A percentile compares a stretch with the other conserved stretches of the same genome.
phyloP scores from a whole-genome alignment of 1,140 invertebrate genomes.

The Apis florea region DNA sequence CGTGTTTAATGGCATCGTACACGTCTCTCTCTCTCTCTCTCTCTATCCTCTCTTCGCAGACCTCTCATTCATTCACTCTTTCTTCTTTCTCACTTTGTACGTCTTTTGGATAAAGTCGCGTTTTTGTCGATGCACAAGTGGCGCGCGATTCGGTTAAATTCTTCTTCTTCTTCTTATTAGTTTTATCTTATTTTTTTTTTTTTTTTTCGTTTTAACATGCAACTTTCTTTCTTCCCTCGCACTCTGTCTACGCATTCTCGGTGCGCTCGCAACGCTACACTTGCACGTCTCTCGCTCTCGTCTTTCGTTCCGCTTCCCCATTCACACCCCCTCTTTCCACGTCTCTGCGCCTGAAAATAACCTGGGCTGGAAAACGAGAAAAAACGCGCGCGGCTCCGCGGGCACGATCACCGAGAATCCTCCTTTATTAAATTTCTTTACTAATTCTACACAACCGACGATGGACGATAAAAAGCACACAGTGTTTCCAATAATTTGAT shows the following conservation, averaged over 20 bases:
- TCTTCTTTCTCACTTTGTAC: constrained; percentile 57
- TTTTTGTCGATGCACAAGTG: constrained; percentile 38
- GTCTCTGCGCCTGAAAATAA: constrained; percentile 33
- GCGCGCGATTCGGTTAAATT: constrained; percentile 42
- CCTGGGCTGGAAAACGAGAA: constrained; percentile 41
- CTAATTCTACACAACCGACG: background rate
- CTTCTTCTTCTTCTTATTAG: background rate
- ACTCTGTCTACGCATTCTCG: background rate
- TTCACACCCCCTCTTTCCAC: constrained; percentile 13
- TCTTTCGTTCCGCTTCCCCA: constrained; percentile 1
- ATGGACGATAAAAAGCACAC: constrained; percentile 1
- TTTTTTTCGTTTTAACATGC: background rate
- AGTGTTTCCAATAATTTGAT: constrained; percentile 9
- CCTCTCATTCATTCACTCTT: background rate
- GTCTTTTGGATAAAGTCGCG: constrained; percentile 61
- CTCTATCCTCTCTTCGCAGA: background rate
- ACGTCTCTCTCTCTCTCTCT: too few relatives aligned
- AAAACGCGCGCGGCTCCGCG: constrained; percentile 12
- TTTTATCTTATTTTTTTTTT: background rate
- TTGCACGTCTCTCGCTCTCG: background rate
- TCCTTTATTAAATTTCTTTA: too few relatives aligned
- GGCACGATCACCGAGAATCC: background rate
- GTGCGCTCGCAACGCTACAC: background rate
- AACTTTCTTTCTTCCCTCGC: constrained; percentile 14
- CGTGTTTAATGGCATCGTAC: constrained; percentile 5